phyloP scores from a whole-genome alignment of 1,140 invertebrate genomes.

The Zaprionus capensis region DNA sequence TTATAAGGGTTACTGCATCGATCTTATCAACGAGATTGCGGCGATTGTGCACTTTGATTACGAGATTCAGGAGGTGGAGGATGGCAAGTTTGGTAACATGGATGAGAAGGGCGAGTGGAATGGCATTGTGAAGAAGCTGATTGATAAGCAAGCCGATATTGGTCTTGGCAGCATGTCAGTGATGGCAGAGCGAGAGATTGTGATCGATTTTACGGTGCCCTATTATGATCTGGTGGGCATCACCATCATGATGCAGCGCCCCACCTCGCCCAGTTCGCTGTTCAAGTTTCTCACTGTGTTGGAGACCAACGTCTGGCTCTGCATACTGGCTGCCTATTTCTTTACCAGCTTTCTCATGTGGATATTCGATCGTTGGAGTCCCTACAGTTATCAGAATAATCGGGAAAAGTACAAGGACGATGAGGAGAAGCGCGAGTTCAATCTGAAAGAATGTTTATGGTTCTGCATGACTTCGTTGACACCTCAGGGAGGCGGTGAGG shows the following conservation, averaged over 20 bases:
- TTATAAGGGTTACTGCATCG: constrained; percentile 96
- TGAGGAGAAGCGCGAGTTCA: constrained; percentile 97
- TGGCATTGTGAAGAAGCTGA: constrained; percentile 95
- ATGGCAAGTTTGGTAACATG: constrained; percentile 94
- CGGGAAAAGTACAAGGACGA: constrained; percentile 96
- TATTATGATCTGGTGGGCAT: constrained; percentile 98
- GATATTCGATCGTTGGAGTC: constrained; percentile 97
- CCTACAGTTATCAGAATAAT: constrained; percentile 98
- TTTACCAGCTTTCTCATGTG: constrained; percentile 97
- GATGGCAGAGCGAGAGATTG: constrained; percentile 97
- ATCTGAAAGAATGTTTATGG: constrained; percentile 98
- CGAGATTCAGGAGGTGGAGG: constrained; percentile 91
- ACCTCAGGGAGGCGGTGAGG: constrained; percentile 94
- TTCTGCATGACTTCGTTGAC: constrained; percentile 99
- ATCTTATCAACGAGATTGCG: constrained; percentile 94
- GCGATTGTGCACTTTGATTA: constrained; percentile 95
- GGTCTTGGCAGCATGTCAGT: constrained; percentile 94
- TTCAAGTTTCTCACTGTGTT: constrained; percentile 99
- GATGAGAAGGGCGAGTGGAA: constrained; percentile 94
- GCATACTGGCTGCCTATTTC: constrained; percentile 97
- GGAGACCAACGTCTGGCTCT: constrained; percentile 98
- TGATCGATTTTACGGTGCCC: constrained; percentile 97
- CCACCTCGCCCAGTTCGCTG: constrained; percentile 91
- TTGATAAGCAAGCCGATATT: constrained; percentile 96
- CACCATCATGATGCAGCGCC: constrained; percentile 89